These are phyloP conservation scores for Penelope pileata DNA, from an alignment of 2,113 vertebrate species.

Conservation along the genomic window DNA sequence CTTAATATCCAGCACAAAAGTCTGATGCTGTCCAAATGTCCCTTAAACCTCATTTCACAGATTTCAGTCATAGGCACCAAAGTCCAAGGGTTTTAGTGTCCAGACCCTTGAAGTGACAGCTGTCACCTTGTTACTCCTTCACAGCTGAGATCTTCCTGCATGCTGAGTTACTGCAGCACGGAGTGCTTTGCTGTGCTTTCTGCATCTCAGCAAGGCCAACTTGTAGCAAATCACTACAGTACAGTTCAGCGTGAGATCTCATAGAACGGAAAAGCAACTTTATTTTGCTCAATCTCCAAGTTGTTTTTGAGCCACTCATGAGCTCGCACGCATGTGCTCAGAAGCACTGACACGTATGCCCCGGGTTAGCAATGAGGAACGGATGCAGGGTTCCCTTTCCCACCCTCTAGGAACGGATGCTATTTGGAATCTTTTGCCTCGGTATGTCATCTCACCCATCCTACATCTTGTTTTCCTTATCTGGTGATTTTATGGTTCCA, in stretches of 20 bases:
- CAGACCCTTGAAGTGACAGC: neutral
- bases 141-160: neutral
- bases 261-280: neutral
- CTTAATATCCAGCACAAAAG: neutral
- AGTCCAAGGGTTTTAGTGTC: neutral
- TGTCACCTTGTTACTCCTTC: neutral
- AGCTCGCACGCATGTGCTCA: neutral
- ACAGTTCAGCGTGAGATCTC: neutral
- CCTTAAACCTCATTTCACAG: neutral
- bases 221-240: neutral
- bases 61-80: neutral
- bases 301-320: neutral
- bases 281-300: neutral
- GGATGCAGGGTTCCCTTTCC: rapidly evolving
- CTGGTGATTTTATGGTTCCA: neutral
- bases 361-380: neutral
- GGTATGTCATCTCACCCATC: neutral
- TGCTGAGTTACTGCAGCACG: neutral
- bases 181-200: neutral
- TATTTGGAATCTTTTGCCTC: neutral
- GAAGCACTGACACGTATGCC: neutral
- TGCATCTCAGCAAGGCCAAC: neutral
- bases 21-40: neutral
- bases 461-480: neutral
- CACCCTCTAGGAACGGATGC: neutral